Base-by-base conservation (phyloP, 2,113 vertebrate genomes). In the Arenaria interpres region DNA sequence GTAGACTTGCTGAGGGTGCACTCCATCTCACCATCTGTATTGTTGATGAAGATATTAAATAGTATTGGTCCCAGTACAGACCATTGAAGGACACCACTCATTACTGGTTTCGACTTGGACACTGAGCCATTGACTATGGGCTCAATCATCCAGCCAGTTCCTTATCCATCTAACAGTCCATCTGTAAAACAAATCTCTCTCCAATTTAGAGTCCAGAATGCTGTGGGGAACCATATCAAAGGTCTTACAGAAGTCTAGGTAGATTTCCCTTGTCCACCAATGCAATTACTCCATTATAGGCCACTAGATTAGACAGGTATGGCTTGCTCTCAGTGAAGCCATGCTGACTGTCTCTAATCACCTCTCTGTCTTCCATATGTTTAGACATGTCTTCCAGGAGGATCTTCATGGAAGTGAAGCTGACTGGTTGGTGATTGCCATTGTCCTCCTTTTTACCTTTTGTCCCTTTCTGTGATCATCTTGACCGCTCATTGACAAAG, bases 341-440 rank as follows among this genome's bases (percentile, higher is more conserved):
- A 41, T 41, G 39, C 11, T 41, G 39, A 41, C 39, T 41, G 9
- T 50, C 22, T 85, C 21, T 50, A 54, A n/a, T 30, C 21, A 45
- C 10, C 10, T 76, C 35, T 45, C 21, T 82, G 24, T 32, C 50
- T 62, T 93, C 45, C 19, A n/a, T 46, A 19, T 6, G 8, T 66
- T 75, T 62, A 66, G 22, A 64, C 2, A 21, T 20, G 7, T 28
- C 23, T 85, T 88, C 27, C 30, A 83, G 30, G 4, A 56, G 17
- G 25, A 53, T 72, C 20, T 67, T 23, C 14, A 41, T 7, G 15
- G 27, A 73, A 54, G 10, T 41, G 39, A 77, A 32, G 12, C 4
- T 71, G 56, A 33, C 33, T 60, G 22, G 7, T 51, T 0, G 0
- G 14, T 37, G 9, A 23, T 62, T 57, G 21, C 14, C 6, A 12